These are phyloP conservation scores for Dunckerocampus dactyliophorus DNA, from an alignment of 2,113 vertebrate species.

Conservation along the genomic window DNA sequence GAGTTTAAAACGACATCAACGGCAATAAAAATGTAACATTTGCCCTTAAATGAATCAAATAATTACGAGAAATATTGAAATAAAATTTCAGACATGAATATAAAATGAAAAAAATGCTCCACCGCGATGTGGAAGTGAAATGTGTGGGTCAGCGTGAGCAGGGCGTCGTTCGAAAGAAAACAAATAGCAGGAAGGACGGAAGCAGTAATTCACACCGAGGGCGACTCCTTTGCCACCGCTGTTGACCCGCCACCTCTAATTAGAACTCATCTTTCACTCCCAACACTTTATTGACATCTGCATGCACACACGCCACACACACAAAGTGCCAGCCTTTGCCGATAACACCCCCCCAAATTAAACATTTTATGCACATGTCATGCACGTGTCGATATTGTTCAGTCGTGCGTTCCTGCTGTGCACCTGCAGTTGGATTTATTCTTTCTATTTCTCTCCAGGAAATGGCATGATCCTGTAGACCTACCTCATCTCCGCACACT, in stretches of 20 bases:
- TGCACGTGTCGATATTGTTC: background rate
- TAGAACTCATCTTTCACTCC: slow-evolving; percentile 69
- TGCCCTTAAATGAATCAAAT: too few relatives aligned
- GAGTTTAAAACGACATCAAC: too few relatives aligned
- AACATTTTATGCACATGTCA: background rate
- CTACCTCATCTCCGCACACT: slow-evolving; percentile 48
- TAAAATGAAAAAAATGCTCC: too few relatives aligned
- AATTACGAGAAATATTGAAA: too few relatives aligned
- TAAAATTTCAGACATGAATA: too few relatives aligned
- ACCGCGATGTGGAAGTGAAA: too few relatives aligned
- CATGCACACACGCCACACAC: slow-evolving; percentile 49
- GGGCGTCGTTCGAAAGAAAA: slow-evolving; percentile 11
- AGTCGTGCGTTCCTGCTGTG: background rate
- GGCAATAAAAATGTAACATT: too few relatives aligned
- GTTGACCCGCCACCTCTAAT: slow-evolving; percentile 72
- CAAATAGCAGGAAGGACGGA: slow-evolving; percentile 14
- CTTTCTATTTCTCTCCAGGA: background rate
- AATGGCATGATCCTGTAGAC: slow-evolving; percentile 13
- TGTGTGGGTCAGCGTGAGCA: too few relatives aligned
- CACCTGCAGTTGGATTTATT: background rate
- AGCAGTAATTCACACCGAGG: slow-evolving; percentile 65
- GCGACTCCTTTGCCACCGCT: slow-evolving; percentile 59
- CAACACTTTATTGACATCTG: slow-evolving; percentile 63
- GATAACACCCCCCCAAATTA: background rate
- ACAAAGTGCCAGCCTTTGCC: background rate